phyloP scores from a whole-genome alignment of 2,113 vertebrate genomes.

The Eubucco bourcierii region DNA sequence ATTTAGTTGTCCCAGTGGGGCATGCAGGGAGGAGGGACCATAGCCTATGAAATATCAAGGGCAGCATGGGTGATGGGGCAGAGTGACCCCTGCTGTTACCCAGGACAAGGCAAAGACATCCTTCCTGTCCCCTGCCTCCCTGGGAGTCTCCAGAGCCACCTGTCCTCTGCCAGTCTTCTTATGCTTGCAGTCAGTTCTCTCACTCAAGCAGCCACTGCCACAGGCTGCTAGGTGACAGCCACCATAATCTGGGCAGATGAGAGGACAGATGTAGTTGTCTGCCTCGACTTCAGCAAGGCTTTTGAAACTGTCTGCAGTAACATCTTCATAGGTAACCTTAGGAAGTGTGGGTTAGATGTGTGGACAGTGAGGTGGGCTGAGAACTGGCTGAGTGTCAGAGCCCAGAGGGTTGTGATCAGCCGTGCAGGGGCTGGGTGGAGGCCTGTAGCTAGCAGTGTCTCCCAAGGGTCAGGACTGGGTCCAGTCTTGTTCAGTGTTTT shows the following conservation, averaged over 20 bases:
- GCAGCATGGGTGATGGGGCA: not conserved
- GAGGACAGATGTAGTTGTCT: too few relatives aligned
- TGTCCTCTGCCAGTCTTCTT: not conserved
- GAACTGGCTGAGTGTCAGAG: too few relatives aligned
- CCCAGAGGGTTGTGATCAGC: too few relatives aligned
- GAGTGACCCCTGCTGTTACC: not conserved
- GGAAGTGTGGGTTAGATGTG: too few relatives aligned
- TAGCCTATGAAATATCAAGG: not conserved
- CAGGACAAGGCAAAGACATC: not conserved
- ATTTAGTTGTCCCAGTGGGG: rapidly evolving
- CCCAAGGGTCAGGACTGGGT: too few relatives aligned
- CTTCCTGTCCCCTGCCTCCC: rapidly evolving
- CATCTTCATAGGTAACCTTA: too few relatives aligned
- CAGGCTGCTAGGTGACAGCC: not conserved
- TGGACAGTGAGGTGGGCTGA: too few relatives aligned
- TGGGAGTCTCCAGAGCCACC: rapidly evolving
- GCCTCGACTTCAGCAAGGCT: too few relatives aligned
- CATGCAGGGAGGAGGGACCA: not conserved
- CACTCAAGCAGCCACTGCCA: not conserved
- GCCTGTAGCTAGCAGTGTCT: too few relatives aligned
- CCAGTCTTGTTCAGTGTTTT: too few relatives aligned
- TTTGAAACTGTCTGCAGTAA: too few relatives aligned
- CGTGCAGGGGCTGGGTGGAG: too few relatives aligned
- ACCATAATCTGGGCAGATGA: not conserved
- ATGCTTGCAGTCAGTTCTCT: not conserved